These are phyloP conservation scores for Oscheius sp. DNA, from an alignment of 2,888 invertebrate species.

Conservation along the genomic window DNA sequence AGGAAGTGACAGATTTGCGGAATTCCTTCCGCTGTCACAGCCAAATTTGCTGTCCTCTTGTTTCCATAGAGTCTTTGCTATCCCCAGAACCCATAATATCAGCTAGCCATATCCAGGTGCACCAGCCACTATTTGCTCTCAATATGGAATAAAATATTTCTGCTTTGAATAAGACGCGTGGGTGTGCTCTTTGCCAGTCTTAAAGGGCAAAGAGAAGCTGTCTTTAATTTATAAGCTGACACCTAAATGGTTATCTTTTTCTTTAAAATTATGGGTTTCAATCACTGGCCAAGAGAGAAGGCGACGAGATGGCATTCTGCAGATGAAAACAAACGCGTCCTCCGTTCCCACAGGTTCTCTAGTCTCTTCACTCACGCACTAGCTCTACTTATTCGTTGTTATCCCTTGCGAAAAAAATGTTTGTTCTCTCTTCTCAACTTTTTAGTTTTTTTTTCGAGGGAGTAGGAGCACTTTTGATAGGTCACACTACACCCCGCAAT, in stretches of 20 bases:
- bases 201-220: slow-evolving; percentile 5
- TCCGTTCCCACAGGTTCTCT: slow-evolving; percentile 20
- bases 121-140: not conserved
- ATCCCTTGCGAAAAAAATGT: not conserved
- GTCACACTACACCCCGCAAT: no score
- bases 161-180: slow-evolving; percentile 12
- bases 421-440: not conserved
- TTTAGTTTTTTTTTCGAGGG: not conserved
- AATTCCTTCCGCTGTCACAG: not conserved
- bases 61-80: no score
- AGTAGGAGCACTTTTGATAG: not conserved
- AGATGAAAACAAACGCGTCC: slow-evolving; percentile 19
- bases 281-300: slow-evolving; percentile 6
- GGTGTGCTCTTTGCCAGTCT: not conserved
- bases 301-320: no score
- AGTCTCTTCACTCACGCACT: not conserved
- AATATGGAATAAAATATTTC: slow-evolving; percentile 17
- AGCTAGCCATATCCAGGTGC: not conserved
- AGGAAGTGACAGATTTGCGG: not conserved
- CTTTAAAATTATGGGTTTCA: not conserved
- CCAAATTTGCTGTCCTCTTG: not conserved
- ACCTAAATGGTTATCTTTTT: not conserved
- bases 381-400: not conserved
- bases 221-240: not conserved
- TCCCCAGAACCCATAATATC: no score